phyloP scores from a whole-genome alignment of 2,888 invertebrate genomes.

The Dicyrtomina minuta region DNA sequence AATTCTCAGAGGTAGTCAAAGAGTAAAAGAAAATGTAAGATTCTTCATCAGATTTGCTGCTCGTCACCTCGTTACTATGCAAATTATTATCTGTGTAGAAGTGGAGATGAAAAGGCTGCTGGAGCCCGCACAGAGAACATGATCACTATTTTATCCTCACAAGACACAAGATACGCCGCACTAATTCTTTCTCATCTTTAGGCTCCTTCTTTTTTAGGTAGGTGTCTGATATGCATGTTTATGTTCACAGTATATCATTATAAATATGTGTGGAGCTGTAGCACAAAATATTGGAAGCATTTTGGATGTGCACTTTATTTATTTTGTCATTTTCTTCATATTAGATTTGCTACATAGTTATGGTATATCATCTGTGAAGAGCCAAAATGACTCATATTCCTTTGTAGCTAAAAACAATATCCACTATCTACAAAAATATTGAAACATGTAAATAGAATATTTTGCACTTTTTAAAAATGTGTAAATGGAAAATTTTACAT shows the following conservation, averaged over 20 bases:
- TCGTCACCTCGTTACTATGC: conserved; percentile 47
- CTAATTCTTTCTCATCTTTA: background rate
- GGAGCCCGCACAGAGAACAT: background rate
- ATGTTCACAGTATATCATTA: too few species aligned
- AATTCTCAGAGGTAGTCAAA: conserved; percentile 13
- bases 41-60: conserved; percentile 34
- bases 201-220: background rate
- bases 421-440: too few species aligned
- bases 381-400: too few species aligned
- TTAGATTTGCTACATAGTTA: too few species aligned
- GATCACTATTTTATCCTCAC: background rate
- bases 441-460: background rate
- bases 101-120: background rate
- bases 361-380: too few species aligned
- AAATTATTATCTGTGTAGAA: conserved; percentile 36
- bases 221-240: background rate
- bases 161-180: background rate
- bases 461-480: too few species aligned
- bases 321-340: background rate
- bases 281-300: background rate
- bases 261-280: too few species aligned
- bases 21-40: conserved; percentile 6
- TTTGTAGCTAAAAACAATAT: too few species aligned
- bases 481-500: too few species aligned
- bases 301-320: background rate